Conservation (phyloP, 2,797 vertebrate genomes). For the Tympanoctomys barrerae region DNA sequence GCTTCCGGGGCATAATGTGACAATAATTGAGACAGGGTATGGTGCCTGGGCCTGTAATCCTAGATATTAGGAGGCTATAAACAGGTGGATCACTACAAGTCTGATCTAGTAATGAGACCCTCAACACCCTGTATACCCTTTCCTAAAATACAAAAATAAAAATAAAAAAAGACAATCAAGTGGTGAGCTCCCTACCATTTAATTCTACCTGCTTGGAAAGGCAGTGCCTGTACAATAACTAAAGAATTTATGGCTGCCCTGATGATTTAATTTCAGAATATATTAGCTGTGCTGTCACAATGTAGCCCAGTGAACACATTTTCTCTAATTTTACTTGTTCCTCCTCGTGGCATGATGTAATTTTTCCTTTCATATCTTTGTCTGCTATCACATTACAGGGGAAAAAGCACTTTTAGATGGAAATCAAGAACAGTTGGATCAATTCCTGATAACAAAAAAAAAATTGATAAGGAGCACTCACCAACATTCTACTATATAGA, state of each 20-base stretch:
- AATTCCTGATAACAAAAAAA: background rate
- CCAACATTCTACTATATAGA: background rate
- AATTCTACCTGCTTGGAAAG: background rate
- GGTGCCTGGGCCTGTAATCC: too few relatives aligned
- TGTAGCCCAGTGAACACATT: background rate
- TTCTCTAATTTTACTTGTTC: background rate
- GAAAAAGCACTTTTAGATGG: background rate
- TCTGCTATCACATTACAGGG: background rate
- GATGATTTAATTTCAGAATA: background rate
- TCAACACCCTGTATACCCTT: too few relatives aligned
- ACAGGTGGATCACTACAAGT: too few relatives aligned
- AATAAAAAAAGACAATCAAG: background rate
- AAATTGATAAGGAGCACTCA: background rate
- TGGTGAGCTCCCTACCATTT: background rate
- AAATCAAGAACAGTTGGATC: background rate
- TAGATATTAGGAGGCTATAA: too few relatives aligned
- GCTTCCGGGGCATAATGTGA: too few relatives aligned
- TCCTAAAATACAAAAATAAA: too few relatives aligned
- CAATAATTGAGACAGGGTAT: too few relatives aligned
- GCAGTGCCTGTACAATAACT: background rate
- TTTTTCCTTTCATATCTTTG: background rate
- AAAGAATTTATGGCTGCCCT: background rate
- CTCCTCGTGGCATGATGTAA: background rate
- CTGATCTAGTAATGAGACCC: too few relatives aligned
- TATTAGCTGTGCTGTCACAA: background rate